These are phyloP conservation scores for Oscheius sp. DNA, from an alignment of 2,888 invertebrate species.

Conservation along the genomic window DNA sequence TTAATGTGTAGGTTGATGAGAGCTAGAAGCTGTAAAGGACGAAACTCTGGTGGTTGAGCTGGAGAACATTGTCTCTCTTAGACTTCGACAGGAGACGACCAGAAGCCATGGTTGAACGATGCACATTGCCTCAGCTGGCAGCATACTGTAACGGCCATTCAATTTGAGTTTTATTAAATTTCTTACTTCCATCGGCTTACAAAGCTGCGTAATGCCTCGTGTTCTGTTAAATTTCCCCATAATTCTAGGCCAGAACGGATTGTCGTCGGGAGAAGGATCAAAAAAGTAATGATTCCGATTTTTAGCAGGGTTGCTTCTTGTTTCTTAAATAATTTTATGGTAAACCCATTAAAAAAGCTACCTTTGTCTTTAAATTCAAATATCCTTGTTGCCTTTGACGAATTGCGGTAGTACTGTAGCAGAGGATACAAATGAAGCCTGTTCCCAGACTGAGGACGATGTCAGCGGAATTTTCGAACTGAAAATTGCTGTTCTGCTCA, in stretches of 20 bases:
- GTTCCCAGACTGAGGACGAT: not conserved
- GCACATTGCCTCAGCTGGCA: too few relatives aligned
- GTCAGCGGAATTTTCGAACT: not conserved
- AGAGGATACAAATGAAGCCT: not conserved
- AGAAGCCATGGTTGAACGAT: too few relatives aligned
- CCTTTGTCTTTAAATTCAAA: too few relatives aligned
- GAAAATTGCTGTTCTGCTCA: not conserved
- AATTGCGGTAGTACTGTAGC: not conserved
- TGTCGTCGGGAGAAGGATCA: not conserved
- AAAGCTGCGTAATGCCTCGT: not conserved
- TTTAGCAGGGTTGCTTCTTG: not conserved
- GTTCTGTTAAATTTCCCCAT: not conserved
- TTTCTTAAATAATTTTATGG: not conserved
- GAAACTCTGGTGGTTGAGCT: too few relatives aligned
- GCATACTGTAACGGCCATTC: too few relatives aligned
- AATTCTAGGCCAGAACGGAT: not conserved
- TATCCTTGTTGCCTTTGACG: not conserved
- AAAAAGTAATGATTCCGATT: not conserved
- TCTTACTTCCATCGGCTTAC: not conserved
- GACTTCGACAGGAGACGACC: too few relatives aligned
- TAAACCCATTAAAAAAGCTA: not conserved
- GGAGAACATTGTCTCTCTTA: too few relatives aligned
- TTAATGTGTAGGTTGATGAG: too few relatives aligned
- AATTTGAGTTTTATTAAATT: not conserved
- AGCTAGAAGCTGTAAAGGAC: too few relatives aligned